Evolutionary conservation across 2,888 invertebrate species (phyloP), one percentile per base, ranked within the genome.

Genomic region (Melieria omissa): DNA sequence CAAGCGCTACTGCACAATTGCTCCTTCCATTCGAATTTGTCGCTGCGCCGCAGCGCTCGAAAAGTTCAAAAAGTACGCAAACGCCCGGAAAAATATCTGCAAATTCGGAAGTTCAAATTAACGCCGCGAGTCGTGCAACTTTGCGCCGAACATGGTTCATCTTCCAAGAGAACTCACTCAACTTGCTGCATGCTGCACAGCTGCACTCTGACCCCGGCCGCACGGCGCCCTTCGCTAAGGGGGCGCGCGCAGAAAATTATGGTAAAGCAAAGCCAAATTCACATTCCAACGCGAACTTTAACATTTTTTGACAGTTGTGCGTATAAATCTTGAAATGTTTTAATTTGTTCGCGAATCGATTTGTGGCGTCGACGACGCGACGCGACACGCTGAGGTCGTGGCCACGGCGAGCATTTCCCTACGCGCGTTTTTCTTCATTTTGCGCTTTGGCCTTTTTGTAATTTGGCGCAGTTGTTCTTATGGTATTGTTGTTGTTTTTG

Each of bases 321-420:
- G 83, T 83, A 84, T 84, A 84, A 84, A 84, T 84, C 83, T 83
- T 84, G 84, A 84, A 84, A 84, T 83, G 84, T 84, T 84, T 84
- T 84, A 83, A 84, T 84, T 84, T 84, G 82, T 82, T 82, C 81
- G 81, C 81, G 84, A 84, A 84, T 84, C 83, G 84, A 83, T 84
- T 84, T 83, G 75, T 83, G 76, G 29, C 29, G 29, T 29, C 29
- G 29, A 29, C 29, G 29, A 29, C 29, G 29, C 29, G 29, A 29
- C 29, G 29, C 29, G 29, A 29, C 29, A 29, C 29, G 29, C 29
- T 29, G 29, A 29, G 29, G 29, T 29, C 29, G 29, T 29, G 29
- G 29, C 29, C 29, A 3, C 29, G 29, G 5, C 10, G 4, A 9
- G 10, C n/a, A 55, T n/a, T n/a, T 4, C 7, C n/a, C 10, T n/a